Conservation (phyloP, 2,888 invertebrate genomes). For the Stratiomys singularior region DNA sequence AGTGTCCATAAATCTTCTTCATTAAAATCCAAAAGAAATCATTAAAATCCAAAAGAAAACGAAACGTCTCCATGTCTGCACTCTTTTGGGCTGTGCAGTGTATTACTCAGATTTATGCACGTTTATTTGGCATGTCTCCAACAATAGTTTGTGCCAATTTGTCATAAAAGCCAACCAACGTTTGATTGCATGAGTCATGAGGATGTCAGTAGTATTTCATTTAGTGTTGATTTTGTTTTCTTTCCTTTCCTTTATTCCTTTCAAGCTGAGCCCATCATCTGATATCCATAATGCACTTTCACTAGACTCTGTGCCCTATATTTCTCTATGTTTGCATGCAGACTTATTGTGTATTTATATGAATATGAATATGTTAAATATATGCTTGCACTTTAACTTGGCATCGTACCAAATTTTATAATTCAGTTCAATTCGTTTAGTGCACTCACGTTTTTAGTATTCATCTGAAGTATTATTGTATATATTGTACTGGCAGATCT, state of each 20-base stretch:
- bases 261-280: not conserved
- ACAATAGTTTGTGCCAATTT: constrained; percentile 20
- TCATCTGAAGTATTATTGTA: not conserved
- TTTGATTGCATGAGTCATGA: constrained; percentile 3
- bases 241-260: not conserved
- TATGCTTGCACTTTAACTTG: not conserved
- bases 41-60: too few relatives aligned
- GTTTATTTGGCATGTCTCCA: not conserved
- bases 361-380: not conserved
- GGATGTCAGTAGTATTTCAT: constrained; percentile 6
- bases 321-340: not conserved
- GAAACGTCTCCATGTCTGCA: too few relatives aligned
- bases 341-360: not conserved
- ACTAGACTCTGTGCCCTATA: not conserved
- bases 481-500: too few relatives aligned
- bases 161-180: not conserved
- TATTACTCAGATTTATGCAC: not conserved
- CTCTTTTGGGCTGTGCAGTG: not conserved
- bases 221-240: not conserved
- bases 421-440: not conserved
- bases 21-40: too few relatives aligned
- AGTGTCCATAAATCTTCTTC: too few relatives aligned
- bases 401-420: constrained; percentile 3
- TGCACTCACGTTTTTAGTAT: not conserved
- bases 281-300: not conserved